A percentile compares a stretch with the other conserved stretches of the same genome.
Evolutionary conservation across 2,888 invertebrate genomes (phyloP).

Genomic region (Alloplasta piceator): DNA sequence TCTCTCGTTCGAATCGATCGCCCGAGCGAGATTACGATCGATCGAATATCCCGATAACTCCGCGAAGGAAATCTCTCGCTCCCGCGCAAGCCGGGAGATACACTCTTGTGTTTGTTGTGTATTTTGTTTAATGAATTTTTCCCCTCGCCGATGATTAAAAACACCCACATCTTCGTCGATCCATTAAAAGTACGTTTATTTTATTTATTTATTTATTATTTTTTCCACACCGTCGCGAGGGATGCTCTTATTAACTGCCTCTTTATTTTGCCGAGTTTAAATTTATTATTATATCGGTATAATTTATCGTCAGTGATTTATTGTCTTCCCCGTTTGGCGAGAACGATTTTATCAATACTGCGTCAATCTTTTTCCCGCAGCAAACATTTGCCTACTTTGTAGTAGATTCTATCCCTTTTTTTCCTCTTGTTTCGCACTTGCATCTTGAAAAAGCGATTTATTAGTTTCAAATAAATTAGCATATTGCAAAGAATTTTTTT

Average conservation of each 20-base stretch:
- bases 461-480: too few species aligned
- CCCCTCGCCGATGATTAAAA: constrained; percentile 48
- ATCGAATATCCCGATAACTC: constrained; percentile 60
- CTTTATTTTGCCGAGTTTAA: constrained; percentile 17
- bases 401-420: constrained; percentile 15
- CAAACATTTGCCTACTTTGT: background rate
- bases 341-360: constrained; percentile 50
- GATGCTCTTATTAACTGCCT: constrained; percentile 4
- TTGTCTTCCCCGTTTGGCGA: constrained; percentile 1
- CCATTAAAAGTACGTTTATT: constrained; percentile 7
- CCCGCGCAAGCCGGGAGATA: background rate
- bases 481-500: background rate
- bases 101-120: constrained; percentile 22
- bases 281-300: constrained; percentile 53
- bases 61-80: constrained; percentile 13
- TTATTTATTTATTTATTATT: background rate
- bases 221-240: background rate
- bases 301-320: constrained; percentile 56
- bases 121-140: constrained; percentile 56
- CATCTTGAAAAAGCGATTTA: too few species aligned
- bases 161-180: constrained; percentile 45
- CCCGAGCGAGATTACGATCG: constrained; percentile 55
- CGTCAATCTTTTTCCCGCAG: constrained; percentile 9
- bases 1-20: constrained; percentile 50
- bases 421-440: too few species aligned